Evolutionary conservation across 2,113 vertebrate genomes (phyloP).

Genomic region (Octodon degus): DNA sequence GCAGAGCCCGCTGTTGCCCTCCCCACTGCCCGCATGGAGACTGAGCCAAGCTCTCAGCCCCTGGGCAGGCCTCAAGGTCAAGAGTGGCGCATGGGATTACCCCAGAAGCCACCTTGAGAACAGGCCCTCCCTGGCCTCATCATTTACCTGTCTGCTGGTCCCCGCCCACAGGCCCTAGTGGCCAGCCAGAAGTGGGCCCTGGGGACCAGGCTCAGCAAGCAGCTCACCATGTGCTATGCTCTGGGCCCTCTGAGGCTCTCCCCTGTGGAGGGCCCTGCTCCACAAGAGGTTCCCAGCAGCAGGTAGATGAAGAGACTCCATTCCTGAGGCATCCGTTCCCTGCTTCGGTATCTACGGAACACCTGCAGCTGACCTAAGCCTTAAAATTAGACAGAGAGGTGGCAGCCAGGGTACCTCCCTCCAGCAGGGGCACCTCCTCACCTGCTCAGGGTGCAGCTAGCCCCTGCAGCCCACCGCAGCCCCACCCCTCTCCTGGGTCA

Average conservation of each 20-base stretch:
- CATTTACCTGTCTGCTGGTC: background rate
- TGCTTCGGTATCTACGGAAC: background rate
- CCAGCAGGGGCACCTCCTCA: background rate
- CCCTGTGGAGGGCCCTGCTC: fast-evolving
- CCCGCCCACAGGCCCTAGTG: background rate
- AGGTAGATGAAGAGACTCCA: background rate
- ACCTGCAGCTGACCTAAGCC: background rate
- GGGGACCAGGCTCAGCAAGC: fast-evolving
- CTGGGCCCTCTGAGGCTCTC: fast-evolving
- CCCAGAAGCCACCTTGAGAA: background rate
- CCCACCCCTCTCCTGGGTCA: background rate
- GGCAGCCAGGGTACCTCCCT: fast-evolving
- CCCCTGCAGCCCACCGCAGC: background rate
- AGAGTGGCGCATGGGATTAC: background rate
- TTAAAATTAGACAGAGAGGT: background rate
- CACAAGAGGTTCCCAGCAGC: background rate
- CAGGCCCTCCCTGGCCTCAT: background rate
- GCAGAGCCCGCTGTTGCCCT: fast-evolving
- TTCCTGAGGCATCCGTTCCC: too few species aligned
- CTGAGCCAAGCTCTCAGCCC: background rate
- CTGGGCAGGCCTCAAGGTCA: too few species aligned
- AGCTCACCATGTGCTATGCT: fast-evolving
- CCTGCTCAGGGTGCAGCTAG: background rate
- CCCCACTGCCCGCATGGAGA: background rate
- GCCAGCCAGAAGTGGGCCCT: background rate